Evolutionary conservation across 2,888 invertebrate genomes (phyloP), one percentile per base, ranked within the genome.

Genomic region (Azorinus chamasolen): DNA sequence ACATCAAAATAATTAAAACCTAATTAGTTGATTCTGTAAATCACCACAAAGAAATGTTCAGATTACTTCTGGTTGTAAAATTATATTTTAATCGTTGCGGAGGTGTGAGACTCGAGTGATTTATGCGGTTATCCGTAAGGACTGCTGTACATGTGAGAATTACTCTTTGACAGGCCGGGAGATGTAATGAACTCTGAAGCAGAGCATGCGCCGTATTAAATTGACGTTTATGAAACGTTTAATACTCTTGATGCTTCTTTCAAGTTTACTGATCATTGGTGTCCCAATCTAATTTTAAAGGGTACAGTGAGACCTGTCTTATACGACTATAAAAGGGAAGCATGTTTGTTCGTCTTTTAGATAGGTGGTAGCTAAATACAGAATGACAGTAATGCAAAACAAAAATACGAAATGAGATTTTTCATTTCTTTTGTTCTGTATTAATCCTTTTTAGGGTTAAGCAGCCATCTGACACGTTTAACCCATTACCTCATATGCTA

Each of bases 81-180:
- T 46, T 57, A 37, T 24, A 50, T 45, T 66, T 55, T 45, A 57
- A 66, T 66, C 32, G 37, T 53, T 22, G 45, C 16, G 25, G 57
- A 46, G 57, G 24, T 39, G 48, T 24, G 43, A 18, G n/a, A 24
- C 10, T 41, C 22, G 20, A 22, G 55, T 66, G 65, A 66, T 66
- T 66, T 66, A 66, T 50, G 46, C 39, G 46, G 45, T 46, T 27
- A 46, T 37, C 20, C 22, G 55, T 66, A 57, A 66, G 32, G 32
- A 32, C 32, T 66, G 24, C n/a, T 50, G 5, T 24, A 50, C 50
- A 12, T 50, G 24, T 50, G 50, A 12, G 3, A 18, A 12, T 18
- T 24, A 50, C 50, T 50, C 50, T 50, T 50, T 20, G n/a, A 50
- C 50, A 18, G 24, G 20, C 14, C 50, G 22, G 20, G 4, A 24